A percentile compares a stretch with the other conserved stretches of the same genome.
Evolutionary conservation across 2,888 invertebrate genomes (phyloP).

Genomic region (Nephrotoma flavescens): DNA sequence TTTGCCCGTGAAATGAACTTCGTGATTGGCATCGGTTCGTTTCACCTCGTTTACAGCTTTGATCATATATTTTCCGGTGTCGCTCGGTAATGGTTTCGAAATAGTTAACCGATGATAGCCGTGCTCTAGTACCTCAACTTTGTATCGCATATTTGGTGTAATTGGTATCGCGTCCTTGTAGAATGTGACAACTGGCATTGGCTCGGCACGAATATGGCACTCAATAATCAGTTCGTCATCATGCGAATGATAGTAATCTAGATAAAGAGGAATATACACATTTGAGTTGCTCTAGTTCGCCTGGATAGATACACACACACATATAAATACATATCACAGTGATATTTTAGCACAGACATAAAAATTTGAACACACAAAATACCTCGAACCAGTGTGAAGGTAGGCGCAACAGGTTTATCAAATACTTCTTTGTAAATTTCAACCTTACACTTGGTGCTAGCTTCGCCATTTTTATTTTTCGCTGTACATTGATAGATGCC

Average conservation of each 20-base stretch:
- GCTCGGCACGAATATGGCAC: slow-evolving; percentile 29
- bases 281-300: neutral
- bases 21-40: slow-evolving; percentile 33
- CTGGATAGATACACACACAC: neutral
- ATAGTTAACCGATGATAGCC: slow-evolving; percentile 39
- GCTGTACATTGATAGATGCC: slow-evolving; percentile 56
- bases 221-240: slow-evolving; percentile 48
- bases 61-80: slow-evolving; percentile 52
- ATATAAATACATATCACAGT: neutral
- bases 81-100: slow-evolving; percentile 37
- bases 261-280: neutral
- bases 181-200: slow-evolving; percentile 28
- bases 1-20: slow-evolving; percentile 38
- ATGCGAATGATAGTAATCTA: slow-evolving; percentile 31
- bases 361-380: neutral
- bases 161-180: slow-evolving; percentile 26
- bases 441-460: slow-evolving; percentile 55
- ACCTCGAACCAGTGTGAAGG: slow-evolving; percentile 51
- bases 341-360: neutral
- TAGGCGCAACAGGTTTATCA: slow-evolving; percentile 54
- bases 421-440: slow-evolving; percentile 61
- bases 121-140: slow-evolving; percentile 29
- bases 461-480: slow-evolving; percentile 56
- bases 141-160: slow-evolving; percentile 27
- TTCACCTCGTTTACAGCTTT: slow-evolving; percentile 55